Base-by-base conservation (phyloP, 1,140 invertebrate genomes). In the Whitmania pigra region DNA sequence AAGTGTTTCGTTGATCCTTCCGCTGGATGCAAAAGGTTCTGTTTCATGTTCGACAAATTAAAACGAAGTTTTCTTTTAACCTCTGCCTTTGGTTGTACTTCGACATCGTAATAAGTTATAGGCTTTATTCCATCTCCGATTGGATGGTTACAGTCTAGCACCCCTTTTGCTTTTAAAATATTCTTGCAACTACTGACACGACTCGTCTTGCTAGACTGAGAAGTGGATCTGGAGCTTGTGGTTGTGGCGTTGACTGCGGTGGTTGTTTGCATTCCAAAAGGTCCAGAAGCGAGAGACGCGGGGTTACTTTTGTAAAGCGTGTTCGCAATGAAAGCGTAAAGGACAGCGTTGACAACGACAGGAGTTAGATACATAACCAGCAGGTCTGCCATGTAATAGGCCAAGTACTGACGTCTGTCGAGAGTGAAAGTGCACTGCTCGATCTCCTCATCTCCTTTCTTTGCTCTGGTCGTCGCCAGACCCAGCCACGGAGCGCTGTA, bases 401-500 rank as follows among this genome's bases (percentile, higher is more conserved):
- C 79, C 69, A 85, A 73, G 75, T 86, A 86, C 43, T 81, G 76
- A 69, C 84, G 75, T 7, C 85, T 75, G 0, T 80, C 78, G 7
- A 84, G 74, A 57, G 83, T 82, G 76, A 83, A 86, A 13, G 81
- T 81, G 76, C 85, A 86, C 17, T 77, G 78, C 69, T 81, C 77
- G 2, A 82, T 77, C 9, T 79, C 75, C 22, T 72, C 54, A n/a
- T 75, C 13, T 49, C 66, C 29, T 18, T 31, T 49, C 67, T 67
- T 68, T 43, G 72, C 36, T 27, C 36, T 36, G 29, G 55, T 79
- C 77, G 75, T 85, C 84, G 55, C 85, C 13, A 86, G 79, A 53
- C 80, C 80, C 20, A 86, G 79, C 85, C 85, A 86, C 3, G 86
- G 85, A 0, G 78, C 79, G 73, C 84, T 85, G 78, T 86, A 86